Base-by-base conservation (phyloP, 2,797 vertebrate species). In the Sylvilagus floridanus region DNA sequence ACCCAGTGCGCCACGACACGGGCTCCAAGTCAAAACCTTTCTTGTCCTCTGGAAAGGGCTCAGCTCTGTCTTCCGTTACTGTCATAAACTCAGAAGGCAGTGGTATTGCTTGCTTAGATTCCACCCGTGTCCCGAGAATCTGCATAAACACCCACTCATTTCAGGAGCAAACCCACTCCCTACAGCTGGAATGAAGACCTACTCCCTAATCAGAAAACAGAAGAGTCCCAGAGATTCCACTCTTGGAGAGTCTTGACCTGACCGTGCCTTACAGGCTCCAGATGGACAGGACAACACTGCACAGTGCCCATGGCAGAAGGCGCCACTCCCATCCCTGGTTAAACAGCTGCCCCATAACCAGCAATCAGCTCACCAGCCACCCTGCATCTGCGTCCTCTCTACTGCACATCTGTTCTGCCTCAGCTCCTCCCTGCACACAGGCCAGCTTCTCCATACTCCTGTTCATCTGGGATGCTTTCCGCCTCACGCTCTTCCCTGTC, bases 1-100 rank as follows among this genome's bases (percentile, higher is more conserved):
- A 19, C 54, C 54, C 54, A 57, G 14, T 57, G 54, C 5, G 5
- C 54, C 54, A 57, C 54, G 5, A 19, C 54, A 14, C 54, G 5
- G 17, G 54, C 54, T 8, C 54, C 13, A 57, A 57, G 54, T 19
- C 4, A 0, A 22, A 66, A 28, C 35, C 22, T 65, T 50, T 35
- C 7, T 5, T 7, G 2, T 32, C 30, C 4, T 0, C 5, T 62
- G 4, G 32, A 35, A 76, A 54, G 2, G 2, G 1, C 1, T 76
- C 52, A 57, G 37, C 62, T 17, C n/a, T 17, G 62, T 75, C 60
- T 21, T 82, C 50, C 63, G 16, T 4, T 0, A 2, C 0, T 14
- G 28, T 77, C 62, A 42, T 37, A 82, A 76, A 37, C 52, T 69
- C 42, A 52, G n/a, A 69, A 76, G 4, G 71, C 42, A 47, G 54